These are phyloP conservation scores for Coreoperca whiteheadi DNA, from an alignment of 2,113 vertebrate genomes.

Conservation along the genomic window DNA sequence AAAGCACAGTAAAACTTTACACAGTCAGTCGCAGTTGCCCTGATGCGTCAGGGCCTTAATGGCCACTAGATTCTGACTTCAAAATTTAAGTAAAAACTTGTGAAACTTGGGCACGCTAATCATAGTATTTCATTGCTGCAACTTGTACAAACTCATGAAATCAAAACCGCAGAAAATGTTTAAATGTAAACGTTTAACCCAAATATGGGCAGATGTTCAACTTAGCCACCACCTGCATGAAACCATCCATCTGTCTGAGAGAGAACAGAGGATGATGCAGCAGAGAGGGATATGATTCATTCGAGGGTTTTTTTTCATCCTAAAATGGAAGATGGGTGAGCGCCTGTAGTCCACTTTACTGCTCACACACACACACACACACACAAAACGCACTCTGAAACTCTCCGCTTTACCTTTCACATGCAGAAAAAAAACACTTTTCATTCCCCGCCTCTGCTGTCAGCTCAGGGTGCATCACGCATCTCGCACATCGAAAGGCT, in stretches of 20 bases:
- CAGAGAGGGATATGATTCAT: not conserved
- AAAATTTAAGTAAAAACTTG: not conserved
- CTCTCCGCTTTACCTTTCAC: slow-evolving; percentile 24
- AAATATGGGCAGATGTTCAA: not conserved
- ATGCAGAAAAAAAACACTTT: slow-evolving; percentile 2
- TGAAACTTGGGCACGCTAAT: not conserved
- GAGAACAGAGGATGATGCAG: not conserved
- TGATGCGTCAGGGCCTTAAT: not conserved
- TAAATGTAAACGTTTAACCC: not conserved
- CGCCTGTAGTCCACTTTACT: not conserved
- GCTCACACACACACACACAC: not conserved
- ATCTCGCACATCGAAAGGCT: slow-evolving; percentile 38
- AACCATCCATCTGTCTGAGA: not conserved
- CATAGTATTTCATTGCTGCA: not conserved
- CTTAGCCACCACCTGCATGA: not conserved
- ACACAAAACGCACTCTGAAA: not conserved
- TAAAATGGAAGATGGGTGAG: slow-evolving; percentile 3
- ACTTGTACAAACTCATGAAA: not conserved
- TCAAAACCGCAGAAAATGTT: not conserved
- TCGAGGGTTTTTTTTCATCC: not conserved
- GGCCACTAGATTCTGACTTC: not conserved
- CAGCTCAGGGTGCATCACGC: slow-evolving; percentile 37
- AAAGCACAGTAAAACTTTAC: too few relatives aligned
- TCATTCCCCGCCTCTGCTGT: not conserved
- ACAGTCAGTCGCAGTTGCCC: too few relatives aligned